Evolutionary conservation across 2,888 invertebrate genomes (phyloP), one percentile per base, ranked within the genome.

Genomic region (Leptinotarsa rubiginosa): DNA sequence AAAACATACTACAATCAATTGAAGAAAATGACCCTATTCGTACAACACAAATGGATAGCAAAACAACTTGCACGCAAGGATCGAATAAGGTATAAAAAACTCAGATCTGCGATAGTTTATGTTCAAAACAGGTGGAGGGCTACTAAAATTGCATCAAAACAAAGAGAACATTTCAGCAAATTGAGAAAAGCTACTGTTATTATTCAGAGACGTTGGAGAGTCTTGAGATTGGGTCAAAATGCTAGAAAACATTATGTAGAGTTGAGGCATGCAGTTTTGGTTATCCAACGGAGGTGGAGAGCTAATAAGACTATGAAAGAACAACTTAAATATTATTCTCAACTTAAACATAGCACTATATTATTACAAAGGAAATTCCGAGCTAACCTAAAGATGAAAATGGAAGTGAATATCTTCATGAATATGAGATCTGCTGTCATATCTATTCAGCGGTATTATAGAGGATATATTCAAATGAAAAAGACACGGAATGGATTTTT

Each of bases 341-440:
- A 80, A 25, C 81, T 86, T n/a, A 85, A 86, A 77, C 83, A 83
- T 41, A 87, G 90, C 1, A 86, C 85, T 65, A 73, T 87, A 16
- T 79, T 83, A 20, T 88, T 92, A 75, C 91, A 92, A 83, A 84
- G 80, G 68, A 76, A 77, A 56, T 90, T 87, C 81, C 82, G 86
- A 65, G 84, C 83, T 2, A 82, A 81, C 66, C 73, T 83, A 62
- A 62, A 77, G 22, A 83, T 80, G 62, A 72, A 52, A 67, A 62
- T 20, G 62, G 59, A 73, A n/a, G 25, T 65, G 52, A n/a, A 15
- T 10, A 64, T 18, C n/a, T 78, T 68, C 62, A 15, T 41, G 15
- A 74, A 56, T 4, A 47, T 74, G 4, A 75, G 66, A 72, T 72
- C 22, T 22, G 69, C 76, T 7, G 67, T 73, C 59, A 67, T 79